Conservation (phyloP, 1,140 invertebrate species). For the Nilaparvata lugens region DNA sequence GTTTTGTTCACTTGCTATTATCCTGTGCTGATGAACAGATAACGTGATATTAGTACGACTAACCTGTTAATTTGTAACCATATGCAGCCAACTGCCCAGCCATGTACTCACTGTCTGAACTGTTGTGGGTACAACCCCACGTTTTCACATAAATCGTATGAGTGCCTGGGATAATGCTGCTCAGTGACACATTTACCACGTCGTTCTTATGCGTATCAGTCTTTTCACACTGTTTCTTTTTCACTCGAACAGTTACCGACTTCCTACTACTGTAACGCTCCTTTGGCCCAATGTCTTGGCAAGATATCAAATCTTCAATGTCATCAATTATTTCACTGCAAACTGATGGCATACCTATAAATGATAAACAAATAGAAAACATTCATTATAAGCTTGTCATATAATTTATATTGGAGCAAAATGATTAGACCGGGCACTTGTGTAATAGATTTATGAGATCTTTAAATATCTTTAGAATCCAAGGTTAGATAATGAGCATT, state of each 20-base stretch:
- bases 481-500: too few species aligned
- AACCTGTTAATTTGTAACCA: constrained; percentile 72
- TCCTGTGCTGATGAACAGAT: too few species aligned
- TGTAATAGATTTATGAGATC: too few species aligned
- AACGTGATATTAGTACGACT: too few species aligned
- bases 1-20: too few species aligned
- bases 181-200: constrained; percentile 34
- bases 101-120: constrained; percentile 96
- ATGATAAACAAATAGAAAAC: too few species aligned
- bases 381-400: too few species aligned
- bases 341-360: constrained; percentile 39
- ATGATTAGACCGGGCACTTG: too few species aligned
- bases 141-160: constrained; percentile 91
- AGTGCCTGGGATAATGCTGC: constrained; percentile 73
- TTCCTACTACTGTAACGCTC: constrained; percentile 59
- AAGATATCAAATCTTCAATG: constrained; percentile 71
- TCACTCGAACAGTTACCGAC: constrained; percentile 51
- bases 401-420: too few species aligned
- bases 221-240: constrained; percentile 35
- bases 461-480: too few species aligned
- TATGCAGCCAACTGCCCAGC: constrained; percentile 80
- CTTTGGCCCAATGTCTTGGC: constrained; percentile 65
- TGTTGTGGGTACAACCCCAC: constrained; percentile 97
- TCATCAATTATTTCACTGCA: constrained; percentile 60
- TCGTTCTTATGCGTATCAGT: constrained; percentile 15